Evolutionary conservation across 1,140 invertebrate species (phyloP).

Genomic region (Solenopsis fugax): DNA sequence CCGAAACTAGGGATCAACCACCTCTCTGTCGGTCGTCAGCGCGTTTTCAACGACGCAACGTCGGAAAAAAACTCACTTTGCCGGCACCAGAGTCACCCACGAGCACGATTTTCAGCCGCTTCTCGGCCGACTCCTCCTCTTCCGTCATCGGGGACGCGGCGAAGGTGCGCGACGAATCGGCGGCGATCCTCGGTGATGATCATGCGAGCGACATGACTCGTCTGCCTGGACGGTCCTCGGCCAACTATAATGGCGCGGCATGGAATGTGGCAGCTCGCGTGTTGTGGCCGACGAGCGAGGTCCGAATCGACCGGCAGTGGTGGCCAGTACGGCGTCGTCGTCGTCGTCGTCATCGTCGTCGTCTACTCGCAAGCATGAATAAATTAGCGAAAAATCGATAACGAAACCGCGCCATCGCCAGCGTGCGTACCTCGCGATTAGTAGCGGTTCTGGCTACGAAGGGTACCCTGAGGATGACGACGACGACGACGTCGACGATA

Average conservation of each 20-base stretch:
- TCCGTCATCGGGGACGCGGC: conserved; percentile 87
- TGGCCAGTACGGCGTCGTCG: conserved; percentile 75
- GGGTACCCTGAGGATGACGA: neutral
- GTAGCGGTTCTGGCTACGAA: neutral
- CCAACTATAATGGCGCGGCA: conserved; percentile 67
- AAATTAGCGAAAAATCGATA: conserved; percentile 81
- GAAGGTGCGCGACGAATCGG: neutral
- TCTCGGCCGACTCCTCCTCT: conserved; percentile 90
- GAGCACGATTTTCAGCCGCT: conserved; percentile 92
- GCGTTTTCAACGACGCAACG: neutral
- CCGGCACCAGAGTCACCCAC: conserved; percentile 93
- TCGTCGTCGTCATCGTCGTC: conserved; percentile 70
- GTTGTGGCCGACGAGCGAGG: conserved; percentile 66
- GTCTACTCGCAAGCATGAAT: conserved; percentile 73
- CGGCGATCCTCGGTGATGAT: conserved; percentile 18
- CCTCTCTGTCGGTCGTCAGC: neutral
- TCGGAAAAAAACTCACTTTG: conserved; percentile 89
- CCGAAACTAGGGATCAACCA: conserved; percentile 51
- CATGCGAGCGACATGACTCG: conserved; percentile 61
- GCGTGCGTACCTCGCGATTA: conserved; percentile 51
- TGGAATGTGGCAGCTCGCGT: conserved; percentile 62
- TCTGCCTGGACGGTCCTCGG: conserved; percentile 31
- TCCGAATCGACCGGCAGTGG: conserved; percentile 74
- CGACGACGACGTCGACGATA: neutral
- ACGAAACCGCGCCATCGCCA: conserved; percentile 6